phyloP scores from a whole-genome alignment of 2,797 vertebrate genomes.

The Anableps anableps region DNA sequence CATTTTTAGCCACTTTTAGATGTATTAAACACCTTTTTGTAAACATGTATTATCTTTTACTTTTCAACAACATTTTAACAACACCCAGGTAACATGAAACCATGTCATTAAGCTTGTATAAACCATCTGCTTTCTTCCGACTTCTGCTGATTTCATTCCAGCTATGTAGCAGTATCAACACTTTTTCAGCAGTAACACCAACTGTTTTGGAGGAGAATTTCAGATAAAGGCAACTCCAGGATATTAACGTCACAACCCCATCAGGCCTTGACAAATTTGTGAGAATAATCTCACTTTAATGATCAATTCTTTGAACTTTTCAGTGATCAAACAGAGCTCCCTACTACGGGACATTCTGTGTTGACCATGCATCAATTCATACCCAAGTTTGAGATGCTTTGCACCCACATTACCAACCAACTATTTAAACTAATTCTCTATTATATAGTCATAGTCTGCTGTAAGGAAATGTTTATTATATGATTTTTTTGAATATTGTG shows the following conservation, averaged over 20 bases:
- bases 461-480: too few species aligned
- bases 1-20: background rate
- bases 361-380: too few species aligned
- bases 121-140: background rate
- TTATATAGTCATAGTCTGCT: too few species aligned
- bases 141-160: background rate
- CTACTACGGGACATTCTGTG: too few species aligned
- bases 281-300: background rate
- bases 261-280: background rate
- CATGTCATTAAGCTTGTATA: background rate
- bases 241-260: background rate
- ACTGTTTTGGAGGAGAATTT: background rate
- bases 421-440: too few species aligned
- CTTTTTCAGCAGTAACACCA: background rate
- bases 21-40: too few species aligned
- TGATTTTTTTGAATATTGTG: background rate
- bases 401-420: too few species aligned
- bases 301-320: too few species aligned
- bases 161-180: background rate
- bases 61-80: background rate
- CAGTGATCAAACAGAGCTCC: too few species aligned
- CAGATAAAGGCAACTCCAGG: too few species aligned
- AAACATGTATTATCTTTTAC: too few species aligned
- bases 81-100: background rate
- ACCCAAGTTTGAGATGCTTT: too few species aligned